Evolutionary conservation across 2,113 vertebrate species (phyloP).

Genomic region (Lamprologus speciosus): DNA sequence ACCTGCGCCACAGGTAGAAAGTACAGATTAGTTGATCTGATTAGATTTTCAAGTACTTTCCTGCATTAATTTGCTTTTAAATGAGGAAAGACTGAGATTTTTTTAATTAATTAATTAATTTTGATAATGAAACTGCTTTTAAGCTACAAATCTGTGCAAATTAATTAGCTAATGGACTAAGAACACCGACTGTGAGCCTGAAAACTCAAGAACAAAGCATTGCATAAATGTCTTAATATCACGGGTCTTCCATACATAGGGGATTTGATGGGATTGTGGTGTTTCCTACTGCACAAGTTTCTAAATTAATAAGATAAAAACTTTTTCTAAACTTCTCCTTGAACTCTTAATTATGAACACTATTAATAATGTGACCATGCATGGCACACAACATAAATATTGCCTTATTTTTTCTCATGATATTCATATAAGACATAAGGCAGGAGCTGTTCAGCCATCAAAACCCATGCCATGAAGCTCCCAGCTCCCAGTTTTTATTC

Average conservation of each 20-base stretch:
- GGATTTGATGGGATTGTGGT: neutral
- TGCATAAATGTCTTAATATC: neutral
- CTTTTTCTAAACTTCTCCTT: neutral
- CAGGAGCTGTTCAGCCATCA: neutral
- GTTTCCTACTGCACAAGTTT: neutral
- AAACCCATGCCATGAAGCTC: neutral
- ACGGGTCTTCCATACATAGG: neutral
- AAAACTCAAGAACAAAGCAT: neutral
- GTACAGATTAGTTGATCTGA: neutral
- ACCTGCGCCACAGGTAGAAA: neutral
- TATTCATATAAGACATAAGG: neutral
- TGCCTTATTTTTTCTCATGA: neutral
- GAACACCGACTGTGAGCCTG: neutral
- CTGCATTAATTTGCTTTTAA: neutral
- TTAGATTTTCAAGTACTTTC: neutral
- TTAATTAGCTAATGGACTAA: neutral
- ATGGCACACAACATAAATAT: neutral
- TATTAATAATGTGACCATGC: neutral
- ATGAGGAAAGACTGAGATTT: neutral
- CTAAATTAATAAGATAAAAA: neutral
- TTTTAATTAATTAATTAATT: rapidly evolving
- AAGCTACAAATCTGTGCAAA: neutral
- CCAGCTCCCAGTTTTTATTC: neutral
- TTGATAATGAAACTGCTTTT: neutral
- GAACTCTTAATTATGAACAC: neutral